Percentiles rank a stretch among this genome's conserved stretches.
Conservation (phyloP, 2,113 vertebrate species). For the Trochalopteron elliotii region DNA sequence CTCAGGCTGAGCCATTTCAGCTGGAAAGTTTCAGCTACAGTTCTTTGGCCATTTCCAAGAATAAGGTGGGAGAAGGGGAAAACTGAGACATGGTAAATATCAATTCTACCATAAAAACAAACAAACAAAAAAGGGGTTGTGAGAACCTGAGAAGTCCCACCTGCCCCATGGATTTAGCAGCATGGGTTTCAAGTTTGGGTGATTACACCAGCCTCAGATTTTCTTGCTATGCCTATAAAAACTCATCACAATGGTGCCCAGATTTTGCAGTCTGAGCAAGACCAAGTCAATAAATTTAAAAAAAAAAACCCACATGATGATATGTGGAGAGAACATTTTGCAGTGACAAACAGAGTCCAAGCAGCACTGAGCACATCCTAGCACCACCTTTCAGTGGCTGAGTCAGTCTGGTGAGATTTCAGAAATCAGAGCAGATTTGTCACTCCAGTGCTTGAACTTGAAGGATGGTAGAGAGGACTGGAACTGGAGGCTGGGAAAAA, state of each 20-base stretch:
- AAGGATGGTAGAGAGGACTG: neutral
- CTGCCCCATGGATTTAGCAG: neutral
- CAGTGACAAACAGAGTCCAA: neutral
- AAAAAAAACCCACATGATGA: neutral
- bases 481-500: neutral
- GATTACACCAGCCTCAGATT: neutral
- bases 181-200: neutral
- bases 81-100: neutral
- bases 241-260: neutral
- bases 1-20: neutral
- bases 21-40: neutral
- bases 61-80: neutral
- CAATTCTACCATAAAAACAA: neutral
- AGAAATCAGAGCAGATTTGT: neutral
- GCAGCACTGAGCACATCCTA: neutral
- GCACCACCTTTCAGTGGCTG: neutral
- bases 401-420: neutral
- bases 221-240: neutral
- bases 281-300: neutral
- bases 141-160: neutral
- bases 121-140: too few species aligned
- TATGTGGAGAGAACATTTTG: neutral
- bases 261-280: neutral
- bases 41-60: neutral
- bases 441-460: neutral